These are phyloP conservation scores for Holacanthus passer DNA, from an alignment of 2,113 vertebrate species.

Conservation along the genomic window DNA sequence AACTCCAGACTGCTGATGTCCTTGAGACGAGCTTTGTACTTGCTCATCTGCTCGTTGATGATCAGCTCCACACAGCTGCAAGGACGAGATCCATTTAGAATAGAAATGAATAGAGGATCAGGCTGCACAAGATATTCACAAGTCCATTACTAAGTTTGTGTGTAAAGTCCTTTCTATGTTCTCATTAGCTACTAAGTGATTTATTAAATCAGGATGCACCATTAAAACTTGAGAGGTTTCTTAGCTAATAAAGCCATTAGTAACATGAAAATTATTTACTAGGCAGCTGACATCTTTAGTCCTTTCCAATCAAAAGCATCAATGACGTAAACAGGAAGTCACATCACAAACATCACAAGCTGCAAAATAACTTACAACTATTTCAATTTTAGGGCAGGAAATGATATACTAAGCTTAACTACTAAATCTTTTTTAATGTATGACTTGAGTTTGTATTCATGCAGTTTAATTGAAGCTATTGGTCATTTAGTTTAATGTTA, in stretches of 20 bases:
- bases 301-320: not conserved
- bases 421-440: too few species aligned
- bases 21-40: slow-evolving; percentile 95
- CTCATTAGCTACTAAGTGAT: too few species aligned
- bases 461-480: too few species aligned
- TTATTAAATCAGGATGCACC: not conserved
- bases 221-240: too few species aligned
- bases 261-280: not conserved
- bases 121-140: not conserved
- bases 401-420: not conserved
- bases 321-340: not conserved
- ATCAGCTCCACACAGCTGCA: slow-evolving; percentile 94
- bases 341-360: not conserved
- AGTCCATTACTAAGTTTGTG: too few species aligned
- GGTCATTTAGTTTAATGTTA: too few species aligned
- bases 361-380: not conserved
- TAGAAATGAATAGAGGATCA: not conserved
- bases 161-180: too few species aligned
- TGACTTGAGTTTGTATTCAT: too few species aligned
- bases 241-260: not conserved
- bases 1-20: slow-evolving; percentile 98
- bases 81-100: not conserved
- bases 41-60: slow-evolving; percentile 96
- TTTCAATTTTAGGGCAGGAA: not conserved
- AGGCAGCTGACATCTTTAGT: not conserved